phyloP scores from a whole-genome alignment of 2,113 vertebrate genomes.

The Entelurus aequoreus region DNA sequence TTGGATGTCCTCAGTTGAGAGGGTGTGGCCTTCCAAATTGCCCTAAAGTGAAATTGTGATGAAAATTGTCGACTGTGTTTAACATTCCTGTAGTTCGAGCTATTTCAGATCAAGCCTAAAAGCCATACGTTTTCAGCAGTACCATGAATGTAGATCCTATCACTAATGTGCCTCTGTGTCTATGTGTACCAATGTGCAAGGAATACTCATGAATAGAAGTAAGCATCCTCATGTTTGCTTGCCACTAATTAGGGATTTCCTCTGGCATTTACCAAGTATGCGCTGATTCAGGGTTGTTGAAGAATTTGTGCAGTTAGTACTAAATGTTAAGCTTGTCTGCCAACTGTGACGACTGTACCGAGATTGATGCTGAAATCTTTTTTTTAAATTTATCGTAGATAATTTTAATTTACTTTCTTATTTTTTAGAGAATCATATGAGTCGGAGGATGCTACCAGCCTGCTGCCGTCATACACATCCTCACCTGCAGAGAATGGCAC shows the following conservation, averaged over 20 bases:
- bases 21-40: constrained; percentile 47
- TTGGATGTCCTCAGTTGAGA: constrained; percentile 35
- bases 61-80: constrained; percentile 59
- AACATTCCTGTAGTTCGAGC: constrained; percentile 68
- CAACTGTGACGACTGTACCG: background rate
- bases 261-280: background rate
- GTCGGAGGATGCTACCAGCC: constrained; percentile 85
- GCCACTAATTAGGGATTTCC: constrained; percentile 23
- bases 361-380: constrained; percentile 5
- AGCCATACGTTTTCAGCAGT: constrained; percentile 44
- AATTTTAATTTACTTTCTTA: constrained; percentile 26
- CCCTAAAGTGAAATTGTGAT: constrained; percentile 41
- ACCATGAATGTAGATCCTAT: constrained; percentile 32
- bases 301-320: background rate
- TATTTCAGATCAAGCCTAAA: constrained; percentile 53
- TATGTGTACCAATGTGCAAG: constrained; percentile 21
- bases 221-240: constrained; percentile 34
- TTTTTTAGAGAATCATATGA: constrained; percentile 86
- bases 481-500: constrained; percentile 92
- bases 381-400: background rate
- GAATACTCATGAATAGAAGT: constrained; percentile 21
- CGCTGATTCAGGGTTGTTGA: constrained; percentile 12
- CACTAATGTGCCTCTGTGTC: constrained; percentile 27
- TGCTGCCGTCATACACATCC: constrained; percentile 82
- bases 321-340: background rate